These are phyloP conservation scores for Leptopilina syphax DNA, from an alignment of 2,888 invertebrate species.

Conservation along the genomic window DNA sequence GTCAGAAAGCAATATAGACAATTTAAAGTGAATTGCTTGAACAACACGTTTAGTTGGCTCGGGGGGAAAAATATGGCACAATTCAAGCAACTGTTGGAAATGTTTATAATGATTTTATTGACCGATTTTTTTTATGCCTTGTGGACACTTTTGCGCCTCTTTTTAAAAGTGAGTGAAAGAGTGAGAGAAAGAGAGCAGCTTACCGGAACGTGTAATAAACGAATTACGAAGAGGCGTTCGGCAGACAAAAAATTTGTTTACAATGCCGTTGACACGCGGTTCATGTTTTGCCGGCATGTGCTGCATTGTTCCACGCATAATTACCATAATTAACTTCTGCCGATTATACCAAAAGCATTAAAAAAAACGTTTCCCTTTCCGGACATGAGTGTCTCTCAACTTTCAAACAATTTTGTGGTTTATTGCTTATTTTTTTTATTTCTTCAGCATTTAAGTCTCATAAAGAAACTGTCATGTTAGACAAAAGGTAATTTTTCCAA, in stretches of 20 bases:
- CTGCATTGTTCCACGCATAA: conserved; percentile 39
- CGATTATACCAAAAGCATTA: neutral
- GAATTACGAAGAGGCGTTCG: conserved; percentile 62
- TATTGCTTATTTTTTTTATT: conserved; percentile 4
- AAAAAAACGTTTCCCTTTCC: neutral
- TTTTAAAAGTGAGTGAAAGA: neutral
- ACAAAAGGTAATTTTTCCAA: conserved; percentile 3
- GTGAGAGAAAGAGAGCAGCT: conserved; percentile 28
- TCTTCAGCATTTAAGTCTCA: neutral
- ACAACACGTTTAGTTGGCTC: conserved; percentile 19
- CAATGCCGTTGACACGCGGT: conserved; percentile 55
- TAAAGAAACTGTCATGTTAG: neutral
- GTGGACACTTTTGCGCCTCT: conserved; percentile 26
- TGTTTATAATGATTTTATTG: conserved; percentile 18
- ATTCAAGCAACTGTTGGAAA: conserved; percentile 1
- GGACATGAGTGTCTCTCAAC: neutral
- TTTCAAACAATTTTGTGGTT: conserved; percentile 9
- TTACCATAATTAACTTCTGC: conserved; percentile 16
- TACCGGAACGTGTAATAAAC: conserved; percentile 65
- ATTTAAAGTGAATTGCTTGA: conserved; percentile 20
- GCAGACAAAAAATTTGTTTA: conserved; percentile 59
- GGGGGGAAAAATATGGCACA: conserved; percentile 14
- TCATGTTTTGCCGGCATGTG: conserved; percentile 54
- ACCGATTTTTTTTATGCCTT: neutral
- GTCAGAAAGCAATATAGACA: conserved; percentile 5